A percentile compares a stretch with the other conserved stretches of the same genome.
phyloP scores from a whole-genome alignment of 2,113 vertebrate genomes.

The Periophthalmus modestus region DNA sequence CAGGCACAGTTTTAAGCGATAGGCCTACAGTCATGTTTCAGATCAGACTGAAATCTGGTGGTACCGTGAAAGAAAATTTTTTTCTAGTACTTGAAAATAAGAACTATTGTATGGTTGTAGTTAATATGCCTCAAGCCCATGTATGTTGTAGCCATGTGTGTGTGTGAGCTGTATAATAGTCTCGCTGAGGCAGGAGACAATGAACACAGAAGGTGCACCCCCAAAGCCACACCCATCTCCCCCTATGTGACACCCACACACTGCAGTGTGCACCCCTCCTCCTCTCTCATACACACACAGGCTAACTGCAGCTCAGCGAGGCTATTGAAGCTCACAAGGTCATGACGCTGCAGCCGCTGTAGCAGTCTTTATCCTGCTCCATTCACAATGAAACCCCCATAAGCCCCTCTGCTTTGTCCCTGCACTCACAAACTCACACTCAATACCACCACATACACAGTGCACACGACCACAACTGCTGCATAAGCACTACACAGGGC shows the following conservation, averaged over 20 bases:
- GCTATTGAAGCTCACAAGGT: constrained; percentile 80
- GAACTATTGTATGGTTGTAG: too few relatives aligned
- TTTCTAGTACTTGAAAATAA: too few relatives aligned
- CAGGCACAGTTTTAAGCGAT: too few relatives aligned
- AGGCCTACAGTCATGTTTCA: too few relatives aligned
- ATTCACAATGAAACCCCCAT: constrained; percentile 65
- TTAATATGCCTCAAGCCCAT: background rate
- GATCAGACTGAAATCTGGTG: too few relatives aligned
- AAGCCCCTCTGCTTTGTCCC: constrained; percentile 66
- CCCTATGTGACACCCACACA: constrained; percentile 12
- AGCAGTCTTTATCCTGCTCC: constrained; percentile 58
- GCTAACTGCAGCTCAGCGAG: constrained; percentile 80
- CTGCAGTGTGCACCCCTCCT: constrained; percentile 3
- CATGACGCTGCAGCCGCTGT: constrained; percentile 72
- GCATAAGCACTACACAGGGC: constrained; percentile 65
- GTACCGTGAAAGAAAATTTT: too few relatives aligned
- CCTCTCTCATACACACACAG: background rate
- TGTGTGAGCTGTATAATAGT: constrained; percentile 55
- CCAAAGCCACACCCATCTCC: constrained; percentile 31
- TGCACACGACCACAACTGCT: constrained; percentile 53
- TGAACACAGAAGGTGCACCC: constrained; percentile 50
- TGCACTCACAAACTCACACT: constrained; percentile 37
- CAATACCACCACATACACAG: constrained; percentile 21
- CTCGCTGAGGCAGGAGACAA: constrained; percentile 67
- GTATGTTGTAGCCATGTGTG: background rate